These are phyloP conservation scores for Pollenia amentaria DNA, from an alignment of 2,888 invertebrate species.

Conservation along the genomic window DNA sequence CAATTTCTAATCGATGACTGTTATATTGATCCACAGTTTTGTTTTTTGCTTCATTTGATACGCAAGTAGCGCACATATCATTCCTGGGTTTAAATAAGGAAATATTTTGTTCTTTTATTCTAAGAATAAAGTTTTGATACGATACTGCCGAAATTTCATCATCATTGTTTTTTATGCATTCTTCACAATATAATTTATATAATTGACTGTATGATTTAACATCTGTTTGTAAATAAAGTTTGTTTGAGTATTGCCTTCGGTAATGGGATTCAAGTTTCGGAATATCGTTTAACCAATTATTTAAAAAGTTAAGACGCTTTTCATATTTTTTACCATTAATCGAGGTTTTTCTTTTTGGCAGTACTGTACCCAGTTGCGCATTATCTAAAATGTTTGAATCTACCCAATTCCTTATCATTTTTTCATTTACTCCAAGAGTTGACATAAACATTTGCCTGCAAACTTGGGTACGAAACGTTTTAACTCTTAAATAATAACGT, in stretches of 20 bases:
- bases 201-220: slow-evolving; percentile 34
- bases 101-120: too few species aligned
- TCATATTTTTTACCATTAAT: slow-evolving; percentile 46
- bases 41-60: slow-evolving; percentile 12
- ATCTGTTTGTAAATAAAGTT: slow-evolving; percentile 38
- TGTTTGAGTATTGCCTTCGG: background rate
- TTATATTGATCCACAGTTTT: background rate
- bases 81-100: too few species aligned
- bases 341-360: slow-evolving; percentile 43
- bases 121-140: too few species aligned
- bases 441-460: background rate
- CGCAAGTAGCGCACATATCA: slow-evolving; percentile 2
- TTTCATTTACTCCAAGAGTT: slow-evolving; percentile 46
- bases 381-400: slow-evolving; percentile 36
- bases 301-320: slow-evolving; percentile 29
- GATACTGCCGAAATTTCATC: too few species aligned
- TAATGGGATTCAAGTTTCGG: too few species aligned
- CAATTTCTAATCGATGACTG: slow-evolving; percentile 8
- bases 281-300: too few species aligned
- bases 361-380: slow-evolving; percentile 24
- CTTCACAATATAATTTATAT: slow-evolving; percentile 15
- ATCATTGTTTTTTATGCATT: slow-evolving; percentile 6
- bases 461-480: slow-evolving; percentile 1
- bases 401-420: slow-evolving; percentile 31
- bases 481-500: slow-evolving; percentile 38